These are phyloP conservation scores for Siniperca chuatsi DNA, from an alignment of 2,113 vertebrate species.

Conservation along the genomic window DNA sequence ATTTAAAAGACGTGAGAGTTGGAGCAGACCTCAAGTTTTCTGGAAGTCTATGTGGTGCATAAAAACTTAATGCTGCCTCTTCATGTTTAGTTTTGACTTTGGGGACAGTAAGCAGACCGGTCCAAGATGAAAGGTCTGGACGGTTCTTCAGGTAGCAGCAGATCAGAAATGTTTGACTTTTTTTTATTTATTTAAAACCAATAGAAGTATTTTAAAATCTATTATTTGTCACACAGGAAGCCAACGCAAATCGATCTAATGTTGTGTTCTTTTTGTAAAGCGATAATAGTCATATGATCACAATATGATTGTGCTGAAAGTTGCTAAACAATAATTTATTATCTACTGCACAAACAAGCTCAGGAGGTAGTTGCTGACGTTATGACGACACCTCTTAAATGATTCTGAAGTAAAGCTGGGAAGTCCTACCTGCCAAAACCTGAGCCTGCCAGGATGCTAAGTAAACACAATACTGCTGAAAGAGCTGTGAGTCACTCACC, in stretches of 20 bases:
- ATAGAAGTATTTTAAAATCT: not conserved
- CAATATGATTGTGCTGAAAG: not conserved
- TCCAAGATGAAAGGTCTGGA: not conserved
- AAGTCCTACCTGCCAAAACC: constrained; percentile 56
- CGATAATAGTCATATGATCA: not conserved
- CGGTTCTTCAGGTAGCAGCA: no score
- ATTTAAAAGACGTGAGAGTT: no score
- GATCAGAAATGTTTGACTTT: not conserved
- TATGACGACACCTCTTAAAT: constrained; percentile 48
- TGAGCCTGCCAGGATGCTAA: constrained; percentile 48
- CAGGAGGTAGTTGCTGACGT: constrained; percentile 51
- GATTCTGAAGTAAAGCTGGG: constrained; percentile 41
- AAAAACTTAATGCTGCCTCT: not conserved
- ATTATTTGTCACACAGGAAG: not conserved
- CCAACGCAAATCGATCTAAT: not conserved
- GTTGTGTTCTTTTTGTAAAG: not conserved
- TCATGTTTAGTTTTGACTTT: not conserved
- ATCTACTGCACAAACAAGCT: not conserved
- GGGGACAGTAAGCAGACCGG: not conserved
- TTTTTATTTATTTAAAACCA: no score
- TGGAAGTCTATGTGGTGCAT: no score
- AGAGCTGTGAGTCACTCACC: constrained; percentile 62
- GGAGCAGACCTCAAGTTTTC: no score
- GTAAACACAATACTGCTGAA: constrained; percentile 52
- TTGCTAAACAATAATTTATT: not conserved